Evolutionary conservation across 2,797 vertebrate species (phyloP).

Genomic region (Psittacula echo): DNA sequence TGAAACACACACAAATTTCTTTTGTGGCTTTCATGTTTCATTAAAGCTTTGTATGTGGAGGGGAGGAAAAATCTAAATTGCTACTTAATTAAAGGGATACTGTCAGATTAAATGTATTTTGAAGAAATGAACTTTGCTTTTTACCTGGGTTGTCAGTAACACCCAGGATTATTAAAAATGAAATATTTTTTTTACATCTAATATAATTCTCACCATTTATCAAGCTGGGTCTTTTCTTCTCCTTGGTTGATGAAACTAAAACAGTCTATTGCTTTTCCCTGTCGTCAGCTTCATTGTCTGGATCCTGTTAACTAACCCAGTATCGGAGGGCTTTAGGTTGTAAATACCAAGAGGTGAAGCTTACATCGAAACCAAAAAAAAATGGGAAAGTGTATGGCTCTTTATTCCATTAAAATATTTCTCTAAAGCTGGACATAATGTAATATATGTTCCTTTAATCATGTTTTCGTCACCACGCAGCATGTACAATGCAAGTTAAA

Average conservation of each 20-base stretch:
- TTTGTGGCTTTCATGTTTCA: constrained; percentile 66
- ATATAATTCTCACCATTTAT: constrained; percentile 48
- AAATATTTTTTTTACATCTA: constrained; percentile 51
- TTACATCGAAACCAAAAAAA: not conserved
- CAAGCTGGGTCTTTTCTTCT: constrained; percentile 38
- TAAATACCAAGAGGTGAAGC: constrained; percentile 46
- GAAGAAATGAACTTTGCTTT: constrained; percentile 60
- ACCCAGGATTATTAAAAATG: constrained; percentile 62
- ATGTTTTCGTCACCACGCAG: not conserved
- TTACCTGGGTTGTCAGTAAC: constrained; percentile 58
- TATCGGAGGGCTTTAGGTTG: constrained; percentile 33
- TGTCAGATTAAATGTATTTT: constrained; percentile 63
- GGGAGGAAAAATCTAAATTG: constrained; percentile 61
- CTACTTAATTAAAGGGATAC: constrained; percentile 62
- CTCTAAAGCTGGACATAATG: constrained; percentile 26
- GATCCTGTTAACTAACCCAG: constrained; percentile 44
- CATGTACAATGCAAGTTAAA: not conserved
- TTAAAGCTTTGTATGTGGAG: constrained; percentile 56
- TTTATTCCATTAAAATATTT: constrained; percentile 44
- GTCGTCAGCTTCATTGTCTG: constrained; percentile 46
- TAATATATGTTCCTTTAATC: constrained; percentile 35
- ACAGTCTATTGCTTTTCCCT: constrained; percentile 6
- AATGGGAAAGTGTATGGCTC: not conserved
- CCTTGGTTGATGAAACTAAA: constrained; percentile 22
- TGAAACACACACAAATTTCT: constrained; percentile 58